Base-by-base conservation (phyloP, 2,888 invertebrate species). In the Drosophila flavopinicola region DNA sequence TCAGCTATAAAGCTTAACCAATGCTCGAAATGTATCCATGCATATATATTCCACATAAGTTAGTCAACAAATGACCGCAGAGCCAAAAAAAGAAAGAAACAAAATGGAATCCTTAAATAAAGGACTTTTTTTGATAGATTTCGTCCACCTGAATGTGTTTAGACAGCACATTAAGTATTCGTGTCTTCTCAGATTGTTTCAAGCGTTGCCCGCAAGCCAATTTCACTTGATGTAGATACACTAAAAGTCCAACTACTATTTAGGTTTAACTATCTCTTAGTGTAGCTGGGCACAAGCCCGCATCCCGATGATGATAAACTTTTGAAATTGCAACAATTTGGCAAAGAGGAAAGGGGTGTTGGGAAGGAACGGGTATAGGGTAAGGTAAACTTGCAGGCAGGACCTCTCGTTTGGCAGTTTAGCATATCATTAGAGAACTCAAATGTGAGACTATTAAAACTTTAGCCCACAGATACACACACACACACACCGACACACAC, bases 381-480 rank as follows among this genome's bases (percentile, higher is more conserved):
- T 10, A 11, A 11, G 33, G 27, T 44, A 29, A 45, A 15, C 30
- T 44, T 27, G 15, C 5, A 35, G 70, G n/a, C 41, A 64, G 47
- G 25, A 64, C 47, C 76, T 68, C 60, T 66, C 76, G 73, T 82
- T 75, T 73, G 76, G 25, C 68, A 80, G 75, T 71, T 87, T 84
- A 84, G 68, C 73, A 74, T 87, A 84, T 78, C 76, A 85, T 84
- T 84, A 82, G 76, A 64, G 54, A 67, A 66, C 85, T 78, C 78
- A 68, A 83, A 87, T 85, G 67, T 69, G 71, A 66, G 86, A 79
- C 86, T 84, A 79, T 82, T 80, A 79, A 83, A 82, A 82, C 59
- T 82, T 85, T 85, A 37, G 44, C 27, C 3, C 53, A 51, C 48
- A 66, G 44, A 29, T 20, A 25, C 41, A 27, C 6, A 42, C n/a